These are phyloP conservation scores for Pogonophryne albipinna DNA, from an alignment of 2,797 vertebrate genomes.

Conservation along the genomic window DNA sequence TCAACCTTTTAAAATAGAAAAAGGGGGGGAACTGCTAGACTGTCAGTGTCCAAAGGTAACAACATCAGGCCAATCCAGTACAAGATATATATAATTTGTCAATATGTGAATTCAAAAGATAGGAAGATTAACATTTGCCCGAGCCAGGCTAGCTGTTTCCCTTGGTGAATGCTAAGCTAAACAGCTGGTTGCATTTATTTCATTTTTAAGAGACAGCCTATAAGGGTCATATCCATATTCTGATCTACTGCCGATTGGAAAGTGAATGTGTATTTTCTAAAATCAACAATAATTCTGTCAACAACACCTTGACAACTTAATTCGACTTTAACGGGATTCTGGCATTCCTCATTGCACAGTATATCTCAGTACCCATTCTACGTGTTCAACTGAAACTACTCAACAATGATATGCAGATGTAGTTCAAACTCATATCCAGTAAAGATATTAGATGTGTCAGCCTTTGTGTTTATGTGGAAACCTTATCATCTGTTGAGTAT, in stretches of 20 bases:
- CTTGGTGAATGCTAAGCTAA: too few species aligned
- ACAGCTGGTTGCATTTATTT: too few species aligned
- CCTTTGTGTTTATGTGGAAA: background rate
- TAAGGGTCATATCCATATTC: too few species aligned
- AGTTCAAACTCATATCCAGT: background rate
- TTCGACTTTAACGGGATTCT: background rate
- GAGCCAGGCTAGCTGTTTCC: background rate
- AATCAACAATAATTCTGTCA: background rate
- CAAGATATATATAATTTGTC: background rate
- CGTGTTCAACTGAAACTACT: background rate
- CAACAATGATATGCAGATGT: background rate
- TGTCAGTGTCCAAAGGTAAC: background rate
- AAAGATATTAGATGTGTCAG: background rate
- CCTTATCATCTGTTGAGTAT: background rate
- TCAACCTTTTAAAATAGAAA: background rate
- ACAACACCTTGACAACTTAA: background rate
- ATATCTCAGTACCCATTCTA: background rate
- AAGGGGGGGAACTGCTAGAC: background rate
- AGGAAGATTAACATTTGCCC: background rate
- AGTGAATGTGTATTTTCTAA: too few species aligned
- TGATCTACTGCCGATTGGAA: too few species aligned
- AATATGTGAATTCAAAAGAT: background rate
- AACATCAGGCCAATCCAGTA: background rate
- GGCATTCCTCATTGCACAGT: background rate
- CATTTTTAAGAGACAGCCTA: too few species aligned